Evolutionary conservation across 2,797 vertebrate genomes (phyloP), one percentile per base, ranked within the genome.

Genomic region (Thalassophryne amazonica): DNA sequence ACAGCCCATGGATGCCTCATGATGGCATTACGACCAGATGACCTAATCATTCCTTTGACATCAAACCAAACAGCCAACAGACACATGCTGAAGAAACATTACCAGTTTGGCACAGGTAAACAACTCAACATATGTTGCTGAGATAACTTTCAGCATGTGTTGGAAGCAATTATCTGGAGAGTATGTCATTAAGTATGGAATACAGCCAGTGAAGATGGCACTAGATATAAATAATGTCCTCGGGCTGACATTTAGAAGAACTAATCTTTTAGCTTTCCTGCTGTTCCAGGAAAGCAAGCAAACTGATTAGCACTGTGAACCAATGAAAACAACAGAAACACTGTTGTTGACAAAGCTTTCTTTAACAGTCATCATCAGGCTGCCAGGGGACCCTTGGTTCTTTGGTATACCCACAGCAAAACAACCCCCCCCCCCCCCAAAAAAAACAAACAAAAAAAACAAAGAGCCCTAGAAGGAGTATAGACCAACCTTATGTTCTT

Each of bases 341-440:
- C 59, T 19, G 48, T 64, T 76, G 79, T 69, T 63, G 69, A 69
- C 73, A 42, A 25, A 74, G 68, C 71, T 47, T 55, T 70, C 45
- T 73, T 46, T 51, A 69, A 28, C 42, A 42, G 56, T 54, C 57
- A 73, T 49, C 57, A 67, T 69, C 58, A 54, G 59, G 64, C 69
- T 71, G 70, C 66, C 69, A 58, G 60, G 35, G 63, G 66, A 67
- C 79, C 39, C 70, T 37, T 59, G 70, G 68, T 78, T 69, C 75
- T 67, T 65, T 42, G 68, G 68, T 75, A 69, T 53, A 67, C 62
- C 47, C 46, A 21, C 22, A 1, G 40, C 34, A 7, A 56, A 72
- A 81, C 77, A 85, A 80, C 78, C 73, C 31, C 48, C 59, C 59
- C 46, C 66, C 72, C n/a, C n/a, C n/a, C n/a, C n/a, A n/a, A n/a